These are phyloP conservation scores for Conus ventricosus DNA, from an alignment of 1,140 invertebrate genomes.

Conservation along the genomic window DNA sequence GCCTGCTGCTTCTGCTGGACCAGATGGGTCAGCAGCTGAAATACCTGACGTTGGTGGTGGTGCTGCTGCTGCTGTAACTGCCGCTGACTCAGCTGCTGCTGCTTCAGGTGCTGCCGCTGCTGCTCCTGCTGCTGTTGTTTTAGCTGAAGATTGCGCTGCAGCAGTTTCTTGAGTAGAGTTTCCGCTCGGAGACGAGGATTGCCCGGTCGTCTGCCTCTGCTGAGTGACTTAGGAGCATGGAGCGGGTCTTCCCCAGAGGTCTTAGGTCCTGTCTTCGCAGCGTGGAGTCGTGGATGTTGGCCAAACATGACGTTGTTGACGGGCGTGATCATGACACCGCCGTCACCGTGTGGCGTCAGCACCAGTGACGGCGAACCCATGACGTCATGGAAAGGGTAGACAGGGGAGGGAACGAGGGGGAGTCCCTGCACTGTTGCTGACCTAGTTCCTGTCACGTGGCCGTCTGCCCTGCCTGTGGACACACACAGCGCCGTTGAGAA, in stretches of 20 bases:
- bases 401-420: not conserved
- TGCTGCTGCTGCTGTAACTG: constrained; percentile 21
- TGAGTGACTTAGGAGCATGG: no score
- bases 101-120: not conserved
- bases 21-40: not conserved
- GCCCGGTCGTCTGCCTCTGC: not conserved
- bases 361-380: not conserved
- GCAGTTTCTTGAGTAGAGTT: not conserved
- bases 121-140: constrained; percentile 4
- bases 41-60: not conserved
- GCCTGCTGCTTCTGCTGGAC: not conserved
- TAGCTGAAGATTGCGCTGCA: not conserved
- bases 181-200: not conserved
- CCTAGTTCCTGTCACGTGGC: not conserved
- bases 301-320: constrained; percentile 15
- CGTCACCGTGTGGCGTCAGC: constrained; percentile 2
- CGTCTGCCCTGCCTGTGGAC: not conserved
- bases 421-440: not conserved
- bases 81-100: not conserved
- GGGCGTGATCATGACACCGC: not conserved
- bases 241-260: not conserved
- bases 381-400: constrained; percentile 1
- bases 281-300: not conserved
- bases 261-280: not conserved
- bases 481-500: not conserved